Evolutionary conservation across 2,888 invertebrate genomes (phyloP), one percentile per base, ranked within the genome.

Genomic region (Polyommatus icarus): DNA sequence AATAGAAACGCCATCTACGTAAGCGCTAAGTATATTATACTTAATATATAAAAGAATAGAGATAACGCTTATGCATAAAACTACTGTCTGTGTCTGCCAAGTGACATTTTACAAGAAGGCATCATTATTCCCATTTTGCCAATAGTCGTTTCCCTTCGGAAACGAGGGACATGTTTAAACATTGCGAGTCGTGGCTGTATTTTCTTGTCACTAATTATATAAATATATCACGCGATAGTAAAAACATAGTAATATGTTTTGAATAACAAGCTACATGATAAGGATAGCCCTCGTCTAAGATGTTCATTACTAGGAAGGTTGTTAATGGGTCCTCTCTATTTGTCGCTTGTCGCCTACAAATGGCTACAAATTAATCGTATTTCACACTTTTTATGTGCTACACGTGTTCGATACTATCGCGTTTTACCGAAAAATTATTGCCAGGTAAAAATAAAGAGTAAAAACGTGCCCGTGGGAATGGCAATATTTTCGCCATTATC

Each of bases 391-490:
- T 72, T 72, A 40, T 72, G 4, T 24, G 20, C 2, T 32, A 75
- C 50, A 75, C 29, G 75, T 75, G 75, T 75, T 50, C 54, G 75
- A 75, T 54, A 8, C n/a, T 75, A 75, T 75, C 75, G 7, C 24
- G 46, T 40, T 40, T 72, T 72, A 20, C 73, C 73, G 72, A 73
- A 73, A 73, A 73, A 46, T 73, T 73, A 73, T 73, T 46, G 73
- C 73, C 73, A 73, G 46, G 12, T 73, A 15, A 40, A 24, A 67
- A 61, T 24, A 76, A 20, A 18, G 20, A 1, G 36, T 36, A 85
- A 89, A 87, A 89, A 87, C 57, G 61, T 87, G 85, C 88, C 87
- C 91, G 92, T 92, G 93, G 91, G 93, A 93, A 92, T 90, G 86
- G 87, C 87, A 90, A 89, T 90, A 89, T 89, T 88, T 89, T 88